Evolutionary conservation across 2,888 invertebrate species (phyloP), one percentile per base, ranked within the genome.

Genomic region (Augiades crinisus): DNA sequence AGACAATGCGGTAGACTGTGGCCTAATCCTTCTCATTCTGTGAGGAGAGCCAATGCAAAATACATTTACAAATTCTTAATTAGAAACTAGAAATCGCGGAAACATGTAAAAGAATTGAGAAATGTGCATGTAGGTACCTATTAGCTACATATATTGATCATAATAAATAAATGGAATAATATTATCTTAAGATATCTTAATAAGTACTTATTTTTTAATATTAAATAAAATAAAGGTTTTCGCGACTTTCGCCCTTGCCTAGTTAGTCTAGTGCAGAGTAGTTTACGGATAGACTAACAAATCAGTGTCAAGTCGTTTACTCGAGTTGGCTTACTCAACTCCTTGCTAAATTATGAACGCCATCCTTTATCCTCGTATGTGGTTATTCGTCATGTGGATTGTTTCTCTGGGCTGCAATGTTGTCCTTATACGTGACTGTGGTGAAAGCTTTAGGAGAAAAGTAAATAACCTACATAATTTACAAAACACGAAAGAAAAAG

Each of bases 311-410:
- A 27, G 27, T 10, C 27, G 27, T 10, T 27, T 2, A 27, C 27
- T 27, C 10, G 10, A 27, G 27, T 8, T 27, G 10, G 27, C 27
- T 27, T 27, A 1, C 27, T 27, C 27, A 3, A 27, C 10, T 27
- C 27, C 27, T 27, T 27, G 19, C 22, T 22, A 7, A 22, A 14
- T 24, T 22, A 45, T 33, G 21, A 34, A 16, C 33, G 12, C 22
- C 6, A 13, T 22, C 33, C 34, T 16, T 34, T 45, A 34, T 13
- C 34, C 31, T 16, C 34, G 6, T 14, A 22, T 14, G 45, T 45
- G 10, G 13, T 16, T 22, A 44, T 44, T 34, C 34, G 22, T 34
- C 22, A 34, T 13, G 14, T 22, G 21, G 33, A 31, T 45, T 45
- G 14, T 24, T 21, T 33, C 14, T 33, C 27, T 27, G 14, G 14